Evolutionary conservation across 2,797 vertebrate species (phyloP).

Genomic region (Macrochelys suwanniensis): DNA sequence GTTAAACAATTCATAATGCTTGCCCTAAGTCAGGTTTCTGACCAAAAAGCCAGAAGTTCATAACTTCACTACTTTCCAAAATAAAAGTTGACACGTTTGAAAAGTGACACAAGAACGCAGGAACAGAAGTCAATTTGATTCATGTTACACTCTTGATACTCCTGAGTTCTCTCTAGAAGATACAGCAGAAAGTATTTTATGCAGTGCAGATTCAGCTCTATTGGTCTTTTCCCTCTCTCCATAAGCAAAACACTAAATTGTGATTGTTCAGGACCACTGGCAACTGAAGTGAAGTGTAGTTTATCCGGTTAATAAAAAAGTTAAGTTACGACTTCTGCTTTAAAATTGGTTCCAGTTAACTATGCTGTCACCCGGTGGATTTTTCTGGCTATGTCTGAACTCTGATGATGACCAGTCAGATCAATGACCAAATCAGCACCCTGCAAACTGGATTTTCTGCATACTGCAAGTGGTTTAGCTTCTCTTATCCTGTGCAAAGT

Average conservation of each 20-base stretch:
- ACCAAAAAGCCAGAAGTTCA: background rate
- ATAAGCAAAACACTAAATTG: too few species aligned
- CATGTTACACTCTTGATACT: background rate
- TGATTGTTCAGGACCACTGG: background rate
- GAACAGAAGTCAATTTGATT: background rate
- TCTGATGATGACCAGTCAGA: background rate
- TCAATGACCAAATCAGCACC: background rate
- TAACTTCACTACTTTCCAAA: background rate
- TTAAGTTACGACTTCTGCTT: background rate
- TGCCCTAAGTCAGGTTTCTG: background rate
- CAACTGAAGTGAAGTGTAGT: too few species aligned
- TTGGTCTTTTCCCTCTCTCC: background rate
- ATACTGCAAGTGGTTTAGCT: background rate
- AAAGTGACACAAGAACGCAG: background rate
- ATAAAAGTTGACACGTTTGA: background rate
- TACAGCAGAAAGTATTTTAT: background rate
- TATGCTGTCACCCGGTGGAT: background rate
- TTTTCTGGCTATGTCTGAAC: background rate
- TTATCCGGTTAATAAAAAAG: too few species aligned
- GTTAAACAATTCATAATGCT: background rate
- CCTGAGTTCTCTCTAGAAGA: background rate
- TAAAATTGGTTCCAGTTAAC: background rate
- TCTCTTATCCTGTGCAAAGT: background rate
- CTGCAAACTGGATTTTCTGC: background rate
- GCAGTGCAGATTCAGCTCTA: background rate